A percentile compares a stretch with the other conserved stretches of the same genome.
Evolutionary conservation across 1,140 invertebrate species (phyloP).

Genomic region (Aphaenogaster ashmeadi): DNA sequence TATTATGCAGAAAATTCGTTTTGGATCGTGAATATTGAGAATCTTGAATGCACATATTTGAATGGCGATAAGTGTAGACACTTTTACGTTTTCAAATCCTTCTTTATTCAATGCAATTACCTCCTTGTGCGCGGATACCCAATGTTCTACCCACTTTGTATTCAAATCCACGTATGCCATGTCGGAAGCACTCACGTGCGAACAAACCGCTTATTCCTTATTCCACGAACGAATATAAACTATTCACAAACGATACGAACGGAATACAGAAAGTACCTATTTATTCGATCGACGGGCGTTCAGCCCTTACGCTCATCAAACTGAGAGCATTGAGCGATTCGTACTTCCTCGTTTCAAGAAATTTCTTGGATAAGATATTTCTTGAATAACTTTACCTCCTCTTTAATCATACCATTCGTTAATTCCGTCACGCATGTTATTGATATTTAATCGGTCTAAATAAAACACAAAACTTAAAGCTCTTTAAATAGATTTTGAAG

Average conservation of each 20-base stretch:
- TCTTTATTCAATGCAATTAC: constrained; percentile 75
- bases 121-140: constrained; percentile 64
- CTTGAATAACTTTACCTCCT: not conserved
- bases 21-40: constrained; percentile 64
- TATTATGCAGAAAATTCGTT: constrained; percentile 54
- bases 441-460: not conserved
- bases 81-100: constrained; percentile 69
- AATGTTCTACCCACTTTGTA: constrained; percentile 68
- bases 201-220: constrained; percentile 77
- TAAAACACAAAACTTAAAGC: not conserved
- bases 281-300: constrained; percentile 63
- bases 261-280: constrained; percentile 72
- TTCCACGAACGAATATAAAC: constrained; percentile 75
- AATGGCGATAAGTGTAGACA: constrained; percentile 59
- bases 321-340: constrained; percentile 59
- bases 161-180: constrained; percentile 76
- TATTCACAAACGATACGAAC: constrained; percentile 67
- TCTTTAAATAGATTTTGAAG: not conserved
- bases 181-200: constrained; percentile 73
- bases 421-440: not conserved
- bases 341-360: constrained; percentile 28
- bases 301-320: constrained; percentile 51
- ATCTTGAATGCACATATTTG: constrained; percentile 57
- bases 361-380: constrained; percentile 37
- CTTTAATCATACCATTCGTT: not conserved